Percentiles rank a stretch among this genome's conserved stretches.
phyloP scores from a whole-genome alignment of 30 jellyfish, hydroid and myxozoan genomes.

The Aurelia aurita region DNA sequence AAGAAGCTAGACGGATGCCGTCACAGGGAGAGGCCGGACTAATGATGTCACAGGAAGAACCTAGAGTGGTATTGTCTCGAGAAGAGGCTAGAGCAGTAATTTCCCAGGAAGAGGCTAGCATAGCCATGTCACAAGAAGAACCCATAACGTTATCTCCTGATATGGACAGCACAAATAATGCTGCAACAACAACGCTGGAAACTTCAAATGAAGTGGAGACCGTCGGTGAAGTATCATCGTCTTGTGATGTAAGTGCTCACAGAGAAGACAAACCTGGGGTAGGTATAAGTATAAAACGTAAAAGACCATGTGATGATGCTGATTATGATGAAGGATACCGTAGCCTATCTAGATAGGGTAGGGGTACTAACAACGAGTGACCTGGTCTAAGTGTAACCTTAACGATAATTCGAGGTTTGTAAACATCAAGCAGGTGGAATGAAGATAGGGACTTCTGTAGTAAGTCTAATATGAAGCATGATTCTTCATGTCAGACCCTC shows the following conservation, averaged over 20 bases:
- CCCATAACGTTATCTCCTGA: too few relatives aligned
- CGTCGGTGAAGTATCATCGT: background rate
- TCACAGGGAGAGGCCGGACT: conserved; percentile 15
- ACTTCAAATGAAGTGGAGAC: background rate
- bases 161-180: background rate
- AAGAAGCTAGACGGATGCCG: too few relatives aligned
- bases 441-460: too few relatives aligned
- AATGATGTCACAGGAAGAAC: conserved; percentile 54
- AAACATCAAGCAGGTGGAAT: too few relatives aligned
- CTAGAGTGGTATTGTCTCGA: background rate
- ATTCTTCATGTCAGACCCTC: too few relatives aligned
- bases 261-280: conserved; percentile 8
- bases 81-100: background rate
- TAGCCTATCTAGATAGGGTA: background rate
- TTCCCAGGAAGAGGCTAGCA: background rate
- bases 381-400: too few relatives aligned
- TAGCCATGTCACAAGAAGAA: background rate
- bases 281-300: conserved; percentile 54
- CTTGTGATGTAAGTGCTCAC: conserved; percentile 16
- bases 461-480: too few relatives aligned
- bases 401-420: too few relatives aligned
- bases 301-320: conserved; percentile 40
- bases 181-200: background rate
- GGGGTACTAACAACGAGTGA: too few relatives aligned
- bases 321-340: conserved; percentile 22